Evolutionary conservation across 1,140 invertebrate genomes (phyloP).

Genomic region (Ditylenchus dipsaci): DNA sequence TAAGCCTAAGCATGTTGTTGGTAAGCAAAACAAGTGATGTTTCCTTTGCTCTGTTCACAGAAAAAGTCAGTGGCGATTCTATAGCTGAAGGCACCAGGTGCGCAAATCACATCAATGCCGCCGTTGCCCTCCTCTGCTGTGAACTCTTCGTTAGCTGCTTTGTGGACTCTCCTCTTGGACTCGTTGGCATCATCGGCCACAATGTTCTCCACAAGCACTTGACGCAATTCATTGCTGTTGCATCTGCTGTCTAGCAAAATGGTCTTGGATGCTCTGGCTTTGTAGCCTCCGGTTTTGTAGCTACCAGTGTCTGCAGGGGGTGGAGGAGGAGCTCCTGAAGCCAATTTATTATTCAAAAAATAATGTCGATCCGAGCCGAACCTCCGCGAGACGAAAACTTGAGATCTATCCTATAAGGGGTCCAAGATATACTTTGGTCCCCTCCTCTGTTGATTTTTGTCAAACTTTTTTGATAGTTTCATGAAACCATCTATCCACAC

Average conservation of each 20-base stretch:
- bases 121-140: slow-evolving; percentile 11
- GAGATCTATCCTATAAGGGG: too few relatives aligned
- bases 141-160: slow-evolving; percentile 38
- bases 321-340: slow-evolving; percentile 4
- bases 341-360: neutral
- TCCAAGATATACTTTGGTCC: too few relatives aligned
- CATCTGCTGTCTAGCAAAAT: slow-evolving; percentile 25
- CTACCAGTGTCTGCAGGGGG: slow-evolving; percentile 18
- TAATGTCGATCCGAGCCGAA: too few relatives aligned
- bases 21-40: slow-evolving; percentile 49
- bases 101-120: slow-evolving; percentile 49
- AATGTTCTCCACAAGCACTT: slow-evolving; percentile 39
- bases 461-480: too few relatives aligned
- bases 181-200: slow-evolving; percentile 47
- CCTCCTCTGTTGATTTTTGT: too few relatives aligned
- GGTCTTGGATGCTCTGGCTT: slow-evolving; percentile 38
- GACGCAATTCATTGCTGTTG: slow-evolving; percentile 39
- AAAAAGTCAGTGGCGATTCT: slow-evolving; percentile 50
- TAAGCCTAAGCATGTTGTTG: slow-evolving; percentile 38
- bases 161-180: slow-evolving; percentile 47
- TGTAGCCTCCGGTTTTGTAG: slow-evolving; percentile 7
- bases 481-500: too few relatives aligned
- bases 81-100: slow-evolving; percentile 39
- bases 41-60: slow-evolving; percentile 40
- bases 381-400: too few relatives aligned